Evolutionary conservation across 2,113 vertebrate species (phyloP), one percentile per base, ranked within the genome.

Genomic region (western clawed frog (Xenopus tropicalis)): DNA sequence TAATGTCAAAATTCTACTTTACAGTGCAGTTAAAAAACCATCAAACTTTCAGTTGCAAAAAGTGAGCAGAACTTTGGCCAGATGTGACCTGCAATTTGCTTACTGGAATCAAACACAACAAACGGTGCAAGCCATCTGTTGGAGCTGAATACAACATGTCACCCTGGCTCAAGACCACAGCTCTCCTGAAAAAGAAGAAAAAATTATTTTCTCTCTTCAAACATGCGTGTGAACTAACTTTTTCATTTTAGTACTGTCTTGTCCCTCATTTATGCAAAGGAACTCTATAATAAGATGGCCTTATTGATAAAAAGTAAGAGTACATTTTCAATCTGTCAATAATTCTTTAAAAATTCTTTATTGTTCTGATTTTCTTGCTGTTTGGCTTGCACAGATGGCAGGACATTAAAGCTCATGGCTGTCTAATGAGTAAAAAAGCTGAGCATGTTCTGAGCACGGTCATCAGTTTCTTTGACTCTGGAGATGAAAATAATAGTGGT

Each of bases 41-140:
- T 57, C 79, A 80, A 79, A 69, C 52, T 76, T 70, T 82, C 88
- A 91, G 91, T 87, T 93, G 89, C 69, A 92, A 69, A 69, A 75
- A 83, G 69, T 77, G 72, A 83, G 80, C 66, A 68, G 81, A 85
- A 85, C 78, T 86, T 81, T 77, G 82, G 80, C 86, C 92, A 93
- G 91, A 92, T 93, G 91, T 90, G 84, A 85, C 86, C 88, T 81
- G 86, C 84, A 83, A 84, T 93, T 93, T 88, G 86, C 85, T 82
- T 84, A 86, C 86, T 81, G 82, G 79, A 91, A 76, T 54, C 77
- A 84, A 90, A 87, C 78, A 82, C 80, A 78, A 84, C 75, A 84
- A 90, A 89, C 80, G 79, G 81, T 84, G 69, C 82, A 80, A 85
- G 76, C 92, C 92, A 92, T 92, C 92, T 95, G 92, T 90, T 88